Conservation (phyloP, 2,113 vertebrate species). For the Oryzias curvinotus region DNA sequence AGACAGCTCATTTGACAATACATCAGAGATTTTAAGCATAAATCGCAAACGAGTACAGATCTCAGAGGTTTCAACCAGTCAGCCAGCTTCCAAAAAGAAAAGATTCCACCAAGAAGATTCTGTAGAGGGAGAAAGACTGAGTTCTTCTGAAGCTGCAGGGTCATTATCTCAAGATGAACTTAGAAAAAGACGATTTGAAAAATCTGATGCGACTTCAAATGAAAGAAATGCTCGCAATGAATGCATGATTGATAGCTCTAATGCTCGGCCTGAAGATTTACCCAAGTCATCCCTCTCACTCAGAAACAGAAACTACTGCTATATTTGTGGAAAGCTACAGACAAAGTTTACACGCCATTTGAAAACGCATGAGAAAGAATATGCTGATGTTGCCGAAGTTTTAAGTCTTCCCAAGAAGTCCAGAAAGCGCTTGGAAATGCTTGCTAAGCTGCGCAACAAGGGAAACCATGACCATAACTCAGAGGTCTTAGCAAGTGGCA, state of each 20-base stretch:
- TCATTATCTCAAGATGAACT: conserved; percentile 1
- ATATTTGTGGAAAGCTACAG: conserved; percentile 6
- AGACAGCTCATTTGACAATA: neutral
- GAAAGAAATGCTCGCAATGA: neutral
- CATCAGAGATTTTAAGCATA: neutral
- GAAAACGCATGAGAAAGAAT: neutral
- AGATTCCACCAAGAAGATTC: neutral
- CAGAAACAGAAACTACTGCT: conserved; percentile 2
- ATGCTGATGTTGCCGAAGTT: conserved; percentile 2
- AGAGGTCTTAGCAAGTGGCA: neutral
- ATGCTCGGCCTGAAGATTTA: neutral
- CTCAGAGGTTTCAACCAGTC: neutral
- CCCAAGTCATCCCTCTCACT: neutral
- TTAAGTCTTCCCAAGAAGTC: conserved; percentile 3
- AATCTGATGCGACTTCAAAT: neutral
- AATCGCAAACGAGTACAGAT: neutral
- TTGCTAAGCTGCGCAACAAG: neutral
- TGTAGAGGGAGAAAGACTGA: neutral
- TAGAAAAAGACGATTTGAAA: neutral
- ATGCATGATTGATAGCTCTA: neutral
- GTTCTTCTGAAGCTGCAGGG: neutral
- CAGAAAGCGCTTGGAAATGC: neutral
- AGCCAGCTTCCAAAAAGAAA: neutral
- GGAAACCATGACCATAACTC: conserved; percentile 8
- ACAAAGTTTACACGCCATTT: neutral